These are phyloP conservation scores for Apodemus agrarius DNA, from an alignment of 2,797 vertebrate genomes.

Conservation along the genomic window DNA sequence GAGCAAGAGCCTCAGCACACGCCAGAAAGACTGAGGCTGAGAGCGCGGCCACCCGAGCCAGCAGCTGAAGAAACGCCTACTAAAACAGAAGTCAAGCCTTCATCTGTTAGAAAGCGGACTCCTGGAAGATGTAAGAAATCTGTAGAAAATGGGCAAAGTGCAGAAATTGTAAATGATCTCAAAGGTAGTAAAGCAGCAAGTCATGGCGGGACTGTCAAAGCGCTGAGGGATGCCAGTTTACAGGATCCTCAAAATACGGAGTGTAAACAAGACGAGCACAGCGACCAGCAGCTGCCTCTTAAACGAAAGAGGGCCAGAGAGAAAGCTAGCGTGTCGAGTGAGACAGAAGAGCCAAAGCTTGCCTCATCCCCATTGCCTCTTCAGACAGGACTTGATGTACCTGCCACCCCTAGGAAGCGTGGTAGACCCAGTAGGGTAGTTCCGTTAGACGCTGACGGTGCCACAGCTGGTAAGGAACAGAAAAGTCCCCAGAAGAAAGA, in stretches of 20 bases:
- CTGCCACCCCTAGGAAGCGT: constrained; percentile 81
- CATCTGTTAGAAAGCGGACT: constrained; percentile 84
- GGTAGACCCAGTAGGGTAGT: constrained; percentile 77
- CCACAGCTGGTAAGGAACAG: constrained; percentile 56
- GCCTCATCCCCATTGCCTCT: constrained; percentile 45
- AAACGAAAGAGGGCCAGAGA: constrained; percentile 86
- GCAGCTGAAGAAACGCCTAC: constrained; percentile 50
- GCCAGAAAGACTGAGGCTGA: constrained; percentile 84
- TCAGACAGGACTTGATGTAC: constrained; percentile 70
- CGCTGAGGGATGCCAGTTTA: constrained; percentile 65
- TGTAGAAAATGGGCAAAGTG: constrained; percentile 72
- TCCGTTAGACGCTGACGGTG: constrained; percentile 22
- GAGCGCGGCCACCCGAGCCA: constrained; percentile 70
- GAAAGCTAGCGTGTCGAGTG: constrained; percentile 54
- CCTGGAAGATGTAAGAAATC: constrained; percentile 84
- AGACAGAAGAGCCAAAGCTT: constrained; percentile 71
- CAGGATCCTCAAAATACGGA: constrained; percentile 68
- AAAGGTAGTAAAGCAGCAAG: constrained; percentile 81
- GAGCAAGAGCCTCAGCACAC: constrained; percentile 85
- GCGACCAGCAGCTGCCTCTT: constrained; percentile 66
- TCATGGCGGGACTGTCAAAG: constrained; percentile 89
- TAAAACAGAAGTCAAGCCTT: constrained; percentile 63
- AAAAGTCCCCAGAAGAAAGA: constrained; percentile 41
- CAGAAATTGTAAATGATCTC: constrained; percentile 65
- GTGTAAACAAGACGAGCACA: constrained; percentile 67